Base-by-base conservation (phyloP, 2,888 invertebrate genomes). In the Hirtodrosophila histrioides region DNA sequence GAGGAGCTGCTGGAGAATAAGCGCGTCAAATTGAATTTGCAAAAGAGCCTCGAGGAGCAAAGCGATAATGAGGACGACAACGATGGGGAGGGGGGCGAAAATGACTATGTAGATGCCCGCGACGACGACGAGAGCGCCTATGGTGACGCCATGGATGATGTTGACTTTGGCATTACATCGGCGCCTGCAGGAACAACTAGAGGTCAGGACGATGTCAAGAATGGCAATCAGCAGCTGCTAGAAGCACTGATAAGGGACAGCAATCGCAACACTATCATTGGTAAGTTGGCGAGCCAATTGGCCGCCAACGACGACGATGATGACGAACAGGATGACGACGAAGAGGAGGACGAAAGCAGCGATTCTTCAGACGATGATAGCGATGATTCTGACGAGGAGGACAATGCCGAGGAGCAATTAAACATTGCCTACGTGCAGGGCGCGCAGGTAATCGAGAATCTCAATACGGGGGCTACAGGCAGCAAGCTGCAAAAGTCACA, bases 1-100 rank as follows among this genome's bases (percentile, higher is more conserved):
- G 90, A 92, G 74, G 92, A 92, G 69, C 78, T 92, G 62, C 77
- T 92, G 54, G 90, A 90, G 68, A 91, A 92, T 70, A 89, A 92
- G 75, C 90, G 92, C 75, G 92, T 92, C 69, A 91, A 92, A 89
- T 90, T 91, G 69, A 92, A 91, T 91, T 89, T 92, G 75, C 92
- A 92, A 74, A 90, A 91, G 71, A 92, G 92, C 72, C 89, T 92
- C 65, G 89, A 89, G 65, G 92, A 90, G 57, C 72, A 88, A 49
- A 80, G 77, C n/a, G 75, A 85, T 31, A 71, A 77, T 12, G 79
- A 82, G 24, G 75, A 76, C 2, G 69, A 75, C 5, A 66, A 69
- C 8, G 78, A 83, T 10, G 72, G 71, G 5, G 85, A 66, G 6
- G 83, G 76, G 44, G 62, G 76, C 3, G 78, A 78, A 27, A 78